Evolutionary conservation across 2,888 invertebrate species (phyloP), one percentile per base, ranked within the genome.

Genomic region (Selenia dentaria): DNA sequence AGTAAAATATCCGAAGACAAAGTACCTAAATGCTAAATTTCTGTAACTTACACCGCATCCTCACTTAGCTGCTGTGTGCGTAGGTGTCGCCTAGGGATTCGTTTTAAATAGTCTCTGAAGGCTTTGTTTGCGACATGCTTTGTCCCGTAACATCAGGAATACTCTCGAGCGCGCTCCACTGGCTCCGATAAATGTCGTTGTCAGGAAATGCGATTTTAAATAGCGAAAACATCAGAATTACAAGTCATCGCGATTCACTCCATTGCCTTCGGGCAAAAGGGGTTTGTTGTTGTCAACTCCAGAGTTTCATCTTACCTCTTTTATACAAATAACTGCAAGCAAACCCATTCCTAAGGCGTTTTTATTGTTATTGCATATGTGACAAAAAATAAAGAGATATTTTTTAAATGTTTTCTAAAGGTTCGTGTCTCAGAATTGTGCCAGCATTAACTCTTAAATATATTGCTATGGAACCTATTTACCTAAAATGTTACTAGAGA

Each of bases 141-240:
- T 87, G 85, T 87, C 59, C 71, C 58, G 59, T 29, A 22, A 67
- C 67, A 77, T 77, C 78, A 70, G 62, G 62, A 74, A 72, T 68
- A 67, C 76, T 76, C 85, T 88, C 70, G 78, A 78, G 70, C 67
- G 51, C 82, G 89, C 88, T 70, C 64, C 83, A 67, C 62, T 79
- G 78, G 63, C 70, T 82, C 52, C 61, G 70, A 71, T 83, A 75
- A 89, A 89, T 87, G 79, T 74, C 70, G 66, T 64, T 67, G 67
- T 79, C 81, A 88, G 89, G 88, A 90, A 90, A 90, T 88, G 79
- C 83, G 90, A 89, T 88, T 89, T 89, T 82, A 88, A n/a, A 89
- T 79, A 84, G 80, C 76, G 81, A 80, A 89, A 89, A 90, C 86
- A 89, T 86, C 74, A 66, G 76, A 87, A 84, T 85, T 85, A 89